phyloP scores from a whole-genome alignment of 2,113 vertebrate genomes.

The Phrynosoma platyrhinos region DNA sequence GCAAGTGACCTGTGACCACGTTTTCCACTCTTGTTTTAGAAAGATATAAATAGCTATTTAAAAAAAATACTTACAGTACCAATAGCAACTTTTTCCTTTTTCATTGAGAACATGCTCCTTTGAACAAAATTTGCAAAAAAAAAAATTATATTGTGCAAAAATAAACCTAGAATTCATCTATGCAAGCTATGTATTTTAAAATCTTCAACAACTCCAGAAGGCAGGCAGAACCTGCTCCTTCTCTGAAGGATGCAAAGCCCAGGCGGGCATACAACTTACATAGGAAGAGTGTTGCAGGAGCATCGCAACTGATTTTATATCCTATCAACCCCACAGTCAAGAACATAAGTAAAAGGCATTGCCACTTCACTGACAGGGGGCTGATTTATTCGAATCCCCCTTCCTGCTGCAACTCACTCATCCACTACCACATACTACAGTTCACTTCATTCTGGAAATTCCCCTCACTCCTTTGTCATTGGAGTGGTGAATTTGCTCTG shows the following conservation, averaged over 20 bases:
- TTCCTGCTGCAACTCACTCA: neutral
- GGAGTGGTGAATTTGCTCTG: too few species aligned
- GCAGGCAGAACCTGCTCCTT: neutral
- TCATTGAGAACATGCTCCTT: slow-evolving; percentile 45
- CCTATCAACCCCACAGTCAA: neutral
- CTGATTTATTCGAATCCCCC: neutral
- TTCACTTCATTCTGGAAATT: too few species aligned
- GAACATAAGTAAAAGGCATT: neutral
- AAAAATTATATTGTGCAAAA: neutral
- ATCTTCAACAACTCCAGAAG: neutral
- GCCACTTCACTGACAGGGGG: neutral
- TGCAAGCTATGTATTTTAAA: neutral
- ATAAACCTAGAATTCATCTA: slow-evolving; percentile 1
- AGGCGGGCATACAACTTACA: neutral
- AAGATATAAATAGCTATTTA: neutral
- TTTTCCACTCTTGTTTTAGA: neutral
- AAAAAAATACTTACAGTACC: slow-evolving; percentile 55
- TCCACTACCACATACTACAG: too few species aligned
- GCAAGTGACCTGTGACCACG: neutral
- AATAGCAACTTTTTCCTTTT: slow-evolving; percentile 65
- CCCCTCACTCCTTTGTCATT: too few species aligned
- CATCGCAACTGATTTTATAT: neutral
- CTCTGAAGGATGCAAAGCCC: too few species aligned
- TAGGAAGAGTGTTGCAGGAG: neutral
- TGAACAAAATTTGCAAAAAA: slow-evolving; percentile 53